Conservation (phyloP, 2,113 vertebrate genomes). For the Tetraodon nigroviridis region DNA sequence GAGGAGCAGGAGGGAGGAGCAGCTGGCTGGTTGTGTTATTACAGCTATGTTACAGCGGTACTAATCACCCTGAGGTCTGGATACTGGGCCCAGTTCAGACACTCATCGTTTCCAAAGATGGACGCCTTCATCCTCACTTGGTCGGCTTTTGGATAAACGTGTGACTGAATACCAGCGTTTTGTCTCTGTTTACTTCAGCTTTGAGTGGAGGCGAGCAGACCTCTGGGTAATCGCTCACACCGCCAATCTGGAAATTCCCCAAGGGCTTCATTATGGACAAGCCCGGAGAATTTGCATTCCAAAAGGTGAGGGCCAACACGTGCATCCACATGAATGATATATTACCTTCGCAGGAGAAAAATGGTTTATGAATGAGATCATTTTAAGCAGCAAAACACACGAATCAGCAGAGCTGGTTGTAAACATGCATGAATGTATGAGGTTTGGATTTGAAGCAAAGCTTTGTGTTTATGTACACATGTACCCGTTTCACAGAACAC, state of each 20-base stretch:
- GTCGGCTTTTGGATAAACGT: background rate
- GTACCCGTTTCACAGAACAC: too few species aligned
- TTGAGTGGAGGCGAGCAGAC: conserved; percentile 28
- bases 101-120: background rate
- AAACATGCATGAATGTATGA: background rate
- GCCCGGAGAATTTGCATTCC: conserved; percentile 49
- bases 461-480: background rate
- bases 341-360: conserved; percentile 25
- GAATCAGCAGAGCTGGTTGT: background rate
- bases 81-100: too few species aligned
- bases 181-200: conserved; percentile 9
- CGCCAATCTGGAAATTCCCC: conserved; percentile 44
- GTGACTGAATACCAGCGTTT: background rate
- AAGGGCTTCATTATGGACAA: conserved; percentile 44
- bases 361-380: conserved; percentile 16
- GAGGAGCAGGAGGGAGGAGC: background rate
- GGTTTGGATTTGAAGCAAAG: background rate
- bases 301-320: conserved; percentile 26
- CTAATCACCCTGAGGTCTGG: too few species aligned
- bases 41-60: too few species aligned
- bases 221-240: conserved; percentile 20
- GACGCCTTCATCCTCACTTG: background rate
- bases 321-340: conserved; percentile 43
- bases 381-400: conserved; percentile 11
- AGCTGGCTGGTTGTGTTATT: background rate